Evolutionary conservation across 2,113 vertebrate genomes (phyloP).

Genomic region (Lepus europaeus): DNA sequence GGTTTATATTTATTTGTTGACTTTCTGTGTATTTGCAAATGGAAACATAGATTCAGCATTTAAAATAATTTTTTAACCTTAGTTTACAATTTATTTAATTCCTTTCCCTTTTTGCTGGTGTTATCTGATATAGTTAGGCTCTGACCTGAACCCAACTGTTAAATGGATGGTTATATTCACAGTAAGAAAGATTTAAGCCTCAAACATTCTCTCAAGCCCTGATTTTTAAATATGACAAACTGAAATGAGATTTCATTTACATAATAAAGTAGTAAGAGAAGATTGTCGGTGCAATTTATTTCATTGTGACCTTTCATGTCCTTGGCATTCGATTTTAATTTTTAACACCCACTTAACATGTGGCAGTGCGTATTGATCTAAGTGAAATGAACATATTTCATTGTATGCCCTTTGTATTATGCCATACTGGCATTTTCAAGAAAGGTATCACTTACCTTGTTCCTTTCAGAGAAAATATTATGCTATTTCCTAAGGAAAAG

Average conservation of each 20-base stretch:
- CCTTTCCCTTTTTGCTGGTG: not conserved
- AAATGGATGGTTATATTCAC: not conserved
- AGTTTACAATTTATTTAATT: not conserved
- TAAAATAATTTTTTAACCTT: not conserved
- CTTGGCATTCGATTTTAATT: slow-evolving; percentile 72
- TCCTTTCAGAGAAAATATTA: slow-evolving; percentile 62
- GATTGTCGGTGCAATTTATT: slow-evolving; percentile 67
- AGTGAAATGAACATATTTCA: not conserved
- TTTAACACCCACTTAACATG: not conserved
- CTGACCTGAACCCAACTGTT: not conserved
- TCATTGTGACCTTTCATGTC: slow-evolving; percentile 63
- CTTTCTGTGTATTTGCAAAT: not conserved
- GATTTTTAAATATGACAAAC: slow-evolving; percentile 74
- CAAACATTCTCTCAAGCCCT: slow-evolving; percentile 62
- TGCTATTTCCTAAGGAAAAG: not conserved
- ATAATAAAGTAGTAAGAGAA: slow-evolving; percentile 74
- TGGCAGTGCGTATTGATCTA: not conserved
- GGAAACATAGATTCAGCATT: not conserved
- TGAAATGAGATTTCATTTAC: slow-evolving; percentile 76
- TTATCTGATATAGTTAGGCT: not conserved
- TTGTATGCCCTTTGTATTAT: slow-evolving; percentile 42
- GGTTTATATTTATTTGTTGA: not conserved
- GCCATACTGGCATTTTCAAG: slow-evolving; percentile 59
- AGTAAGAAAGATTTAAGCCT: slow-evolving; percentile 64
- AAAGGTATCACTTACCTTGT: slow-evolving; percentile 45